Percentiles rank a stretch among this genome's conserved stretches.
Conservation (phyloP, 1,140 invertebrate genomes). For the Diuraphis noxia region DNA sequence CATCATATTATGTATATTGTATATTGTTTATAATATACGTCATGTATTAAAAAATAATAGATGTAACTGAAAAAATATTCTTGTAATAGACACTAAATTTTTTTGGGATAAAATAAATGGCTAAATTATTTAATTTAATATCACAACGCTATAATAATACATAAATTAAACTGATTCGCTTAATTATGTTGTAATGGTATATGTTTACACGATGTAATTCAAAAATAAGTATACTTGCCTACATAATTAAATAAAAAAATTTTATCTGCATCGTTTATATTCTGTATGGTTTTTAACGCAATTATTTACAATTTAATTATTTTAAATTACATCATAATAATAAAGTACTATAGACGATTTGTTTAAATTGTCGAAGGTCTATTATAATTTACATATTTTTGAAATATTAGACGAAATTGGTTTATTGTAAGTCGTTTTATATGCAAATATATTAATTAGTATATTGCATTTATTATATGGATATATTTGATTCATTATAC, state of each 20-base stretch:
- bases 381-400: background rate
- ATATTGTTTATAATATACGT: background rate
- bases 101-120: background rate
- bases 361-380: background rate
- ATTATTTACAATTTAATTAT: background rate
- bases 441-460: background rate
- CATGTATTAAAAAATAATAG: background rate
- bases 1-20: background rate
- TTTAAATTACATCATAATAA: background rate
- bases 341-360: background rate
- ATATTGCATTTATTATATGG: background rate
- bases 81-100: background rate
- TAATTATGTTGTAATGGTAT: background rate
- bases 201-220: background rate
- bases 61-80: background rate
- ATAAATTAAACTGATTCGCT: background rate
- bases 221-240: background rate
- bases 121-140: background rate
- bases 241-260: background rate
- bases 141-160: background rate
- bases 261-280: background rate
- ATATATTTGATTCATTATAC: background rate
- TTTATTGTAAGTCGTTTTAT: background rate
- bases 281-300: background rate
- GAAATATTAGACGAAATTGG: background rate